Percentiles rank a stretch among this genome's conserved stretches.
phyloP scores from a whole-genome alignment of 2,797 vertebrate genomes.

The Pseudochaenichthys georgianus region DNA sequence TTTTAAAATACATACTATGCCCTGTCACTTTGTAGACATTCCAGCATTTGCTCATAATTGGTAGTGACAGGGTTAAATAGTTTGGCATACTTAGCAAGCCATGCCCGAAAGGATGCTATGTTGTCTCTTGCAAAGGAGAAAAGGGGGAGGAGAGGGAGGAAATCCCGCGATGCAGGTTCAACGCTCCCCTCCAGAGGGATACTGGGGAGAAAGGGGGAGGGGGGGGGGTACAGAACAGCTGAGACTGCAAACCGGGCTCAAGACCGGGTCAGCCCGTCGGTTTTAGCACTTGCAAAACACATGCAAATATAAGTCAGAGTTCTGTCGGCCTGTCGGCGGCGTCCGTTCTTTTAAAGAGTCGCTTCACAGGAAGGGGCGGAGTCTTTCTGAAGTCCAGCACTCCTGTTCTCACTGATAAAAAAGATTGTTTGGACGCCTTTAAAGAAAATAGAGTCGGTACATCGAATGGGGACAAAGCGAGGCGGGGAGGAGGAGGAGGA shows the following conservation, averaged over 20 bases:
- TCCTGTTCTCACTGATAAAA: slow-evolving; percentile 60
- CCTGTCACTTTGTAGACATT: slow-evolving; percentile 85
- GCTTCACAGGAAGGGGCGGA: slow-evolving; percentile 10
- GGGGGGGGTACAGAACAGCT: slow-evolving; percentile 76
- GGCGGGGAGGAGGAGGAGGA: slow-evolving; percentile 15
- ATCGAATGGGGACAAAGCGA: slow-evolving; percentile 47
- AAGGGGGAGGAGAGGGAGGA: not conserved
- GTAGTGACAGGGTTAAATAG: slow-evolving; percentile 81
- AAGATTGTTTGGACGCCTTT: slow-evolving; percentile 86
- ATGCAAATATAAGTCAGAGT: slow-evolving; percentile 81
- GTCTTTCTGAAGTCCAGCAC: slow-evolving; percentile 18
- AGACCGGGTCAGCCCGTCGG: slow-evolving; percentile 71
- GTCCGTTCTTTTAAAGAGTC: slow-evolving; percentile 34
- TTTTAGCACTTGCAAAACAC: slow-evolving; percentile 80
- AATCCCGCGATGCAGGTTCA: slow-evolving; percentile 66
- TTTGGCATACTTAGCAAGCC: slow-evolving; percentile 87
- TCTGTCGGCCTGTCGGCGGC: slow-evolving; percentile 55
- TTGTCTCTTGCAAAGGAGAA: slow-evolving; percentile 78
- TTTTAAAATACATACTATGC: slow-evolving; percentile 83
- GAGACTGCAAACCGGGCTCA: slow-evolving; percentile 83
- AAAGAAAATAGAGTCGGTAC: slow-evolving; percentile 59
- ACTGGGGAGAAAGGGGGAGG: slow-evolving; percentile 19
- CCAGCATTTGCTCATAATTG: slow-evolving; percentile 83
- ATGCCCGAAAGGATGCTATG: slow-evolving; percentile 84
- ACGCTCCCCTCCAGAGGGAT: slow-evolving; percentile 54